Conservation (phyloP, 2,888 invertebrate species). For the Timema cristinae region DNA sequence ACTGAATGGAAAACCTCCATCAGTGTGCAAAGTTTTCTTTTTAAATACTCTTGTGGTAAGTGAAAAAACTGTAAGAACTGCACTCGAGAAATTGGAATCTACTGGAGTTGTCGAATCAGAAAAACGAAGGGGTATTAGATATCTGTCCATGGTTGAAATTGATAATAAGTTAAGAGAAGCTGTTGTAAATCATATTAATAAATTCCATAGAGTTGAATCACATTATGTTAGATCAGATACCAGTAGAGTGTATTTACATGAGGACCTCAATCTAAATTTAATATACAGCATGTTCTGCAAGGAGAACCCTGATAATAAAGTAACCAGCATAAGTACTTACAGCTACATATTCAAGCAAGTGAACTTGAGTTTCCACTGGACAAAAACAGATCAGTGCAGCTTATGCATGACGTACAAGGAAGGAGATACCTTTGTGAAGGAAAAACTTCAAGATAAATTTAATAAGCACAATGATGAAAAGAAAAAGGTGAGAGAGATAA, state of each 20-base stretch:
- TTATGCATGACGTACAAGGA: not conserved
- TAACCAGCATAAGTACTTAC: not conserved
- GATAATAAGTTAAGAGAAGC: not conserved
- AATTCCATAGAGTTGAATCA: not conserved
- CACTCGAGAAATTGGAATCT: not conserved
- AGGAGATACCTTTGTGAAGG: not conserved
- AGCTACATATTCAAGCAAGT: not conserved
- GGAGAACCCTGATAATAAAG: not conserved
- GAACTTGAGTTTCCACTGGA: not conserved
- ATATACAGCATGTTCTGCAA: not conserved
- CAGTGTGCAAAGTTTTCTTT: not conserved
- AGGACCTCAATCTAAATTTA: not conserved
- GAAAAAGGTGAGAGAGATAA: not conserved
- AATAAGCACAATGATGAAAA: not conserved
- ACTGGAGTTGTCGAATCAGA: not conserved
- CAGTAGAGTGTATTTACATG: not conserved
- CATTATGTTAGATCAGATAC: not conserved
- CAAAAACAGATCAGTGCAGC: not conserved
- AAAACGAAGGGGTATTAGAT: not conserved
- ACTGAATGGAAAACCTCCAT: not conserved
- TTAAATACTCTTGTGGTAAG: not conserved
- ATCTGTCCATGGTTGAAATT: not conserved
- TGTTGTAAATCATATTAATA: not conserved
- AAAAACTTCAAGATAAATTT: not conserved
- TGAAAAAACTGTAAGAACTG: slow-evolving; percentile 5